These are phyloP conservation scores for Poeciliopsis occidentalis DNA, from an alignment of 2,113 vertebrate species.

Conservation along the genomic window DNA sequence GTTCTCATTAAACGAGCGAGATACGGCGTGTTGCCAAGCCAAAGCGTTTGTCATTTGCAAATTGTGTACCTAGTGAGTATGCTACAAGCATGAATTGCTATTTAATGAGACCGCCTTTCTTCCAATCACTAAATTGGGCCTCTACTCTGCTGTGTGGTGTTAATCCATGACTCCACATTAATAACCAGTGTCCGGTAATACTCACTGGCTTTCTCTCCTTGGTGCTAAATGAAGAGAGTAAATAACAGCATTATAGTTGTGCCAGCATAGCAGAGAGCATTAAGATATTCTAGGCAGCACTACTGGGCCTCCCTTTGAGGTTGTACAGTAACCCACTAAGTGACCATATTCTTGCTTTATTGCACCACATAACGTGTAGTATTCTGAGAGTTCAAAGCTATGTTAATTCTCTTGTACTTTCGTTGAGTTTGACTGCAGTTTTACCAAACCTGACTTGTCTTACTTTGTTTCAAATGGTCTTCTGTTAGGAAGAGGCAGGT, in stretches of 20 bases:
- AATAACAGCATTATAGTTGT: slow-evolving; percentile 62
- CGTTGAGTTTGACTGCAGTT: background rate
- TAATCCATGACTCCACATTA: slow-evolving; percentile 60
- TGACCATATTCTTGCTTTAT: slow-evolving; percentile 45
- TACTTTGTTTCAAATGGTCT: background rate
- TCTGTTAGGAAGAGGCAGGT: slow-evolving; percentile 14
- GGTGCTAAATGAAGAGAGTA: slow-evolving; percentile 64
- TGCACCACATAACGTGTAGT: slow-evolving; percentile 21
- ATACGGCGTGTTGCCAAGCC: slow-evolving; percentile 30
- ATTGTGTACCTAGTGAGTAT: slow-evolving; percentile 47
- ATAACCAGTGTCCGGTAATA: slow-evolving; percentile 62
- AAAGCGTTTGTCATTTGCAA: slow-evolving; percentile 39
- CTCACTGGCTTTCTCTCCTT: slow-evolving; percentile 58
- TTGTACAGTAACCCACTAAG: slow-evolving; percentile 47
- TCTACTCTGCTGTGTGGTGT: slow-evolving; percentile 37
- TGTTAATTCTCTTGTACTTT: slow-evolving; percentile 3
- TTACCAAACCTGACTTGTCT: background rate
- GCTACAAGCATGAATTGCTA: slow-evolving; percentile 40
- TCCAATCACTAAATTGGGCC: slow-evolving; percentile 49
- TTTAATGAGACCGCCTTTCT: slow-evolving; percentile 54
- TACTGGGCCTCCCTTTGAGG: slow-evolving; percentile 29
- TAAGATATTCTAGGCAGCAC: slow-evolving; percentile 57
- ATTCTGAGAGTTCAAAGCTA: slow-evolving; percentile 12
- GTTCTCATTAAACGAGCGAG: slow-evolving; percentile 42
- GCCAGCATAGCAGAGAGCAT: slow-evolving; percentile 36